Percentiles rank a stretch among this genome's conserved stretches.
Conservation (phyloP, 2,888 invertebrate species). For the Thecophora atra region DNA sequence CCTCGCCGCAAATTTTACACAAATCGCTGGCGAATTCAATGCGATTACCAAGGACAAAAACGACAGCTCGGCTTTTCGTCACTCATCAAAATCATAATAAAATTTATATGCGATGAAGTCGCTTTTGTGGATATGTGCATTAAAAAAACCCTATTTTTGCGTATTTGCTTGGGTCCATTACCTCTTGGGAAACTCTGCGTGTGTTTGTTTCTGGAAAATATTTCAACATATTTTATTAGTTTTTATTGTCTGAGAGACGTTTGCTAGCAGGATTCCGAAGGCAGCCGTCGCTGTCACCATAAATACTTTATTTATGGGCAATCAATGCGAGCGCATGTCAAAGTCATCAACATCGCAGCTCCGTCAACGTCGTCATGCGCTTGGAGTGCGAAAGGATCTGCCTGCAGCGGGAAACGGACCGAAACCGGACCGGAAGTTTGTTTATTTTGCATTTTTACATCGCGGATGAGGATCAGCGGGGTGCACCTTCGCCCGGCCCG, state of each 20-base stretch:
- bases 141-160: constrained; percentile 38
- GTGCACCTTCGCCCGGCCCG: constrained; percentile 14
- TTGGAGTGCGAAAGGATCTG: constrained; percentile 22
- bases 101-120: constrained; percentile 28
- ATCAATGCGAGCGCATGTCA: constrained; percentile 67
- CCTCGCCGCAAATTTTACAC: no score
- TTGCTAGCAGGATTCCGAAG: constrained; percentile 38
- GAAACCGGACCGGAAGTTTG: constrained; percentile 63
- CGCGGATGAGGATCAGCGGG: constrained; percentile 25
- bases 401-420: constrained; percentile 15
- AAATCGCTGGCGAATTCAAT: constrained; percentile 12
- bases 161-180: constrained; percentile 53
- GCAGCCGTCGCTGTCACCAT: constrained; percentile 61
- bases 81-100: constrained; percentile 30
- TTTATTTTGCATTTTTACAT: constrained; percentile 56
- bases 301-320: constrained; percentile 66
- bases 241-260: constrained; percentile 44
- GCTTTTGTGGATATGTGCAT: constrained; percentile 26
- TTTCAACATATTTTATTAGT: constrained; percentile 58
- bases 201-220: constrained; percentile 48
- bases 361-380: constrained; percentile 32
- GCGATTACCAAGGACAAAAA: constrained; percentile 43
- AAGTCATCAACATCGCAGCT: constrained; percentile 63
- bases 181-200: constrained; percentile 53
- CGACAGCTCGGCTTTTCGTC: constrained; percentile 43